Evolutionary conservation across 2,888 invertebrate species (phyloP), one percentile per base, ranked within the genome.

Genomic region (Lycocerus yunnanus): DNA sequence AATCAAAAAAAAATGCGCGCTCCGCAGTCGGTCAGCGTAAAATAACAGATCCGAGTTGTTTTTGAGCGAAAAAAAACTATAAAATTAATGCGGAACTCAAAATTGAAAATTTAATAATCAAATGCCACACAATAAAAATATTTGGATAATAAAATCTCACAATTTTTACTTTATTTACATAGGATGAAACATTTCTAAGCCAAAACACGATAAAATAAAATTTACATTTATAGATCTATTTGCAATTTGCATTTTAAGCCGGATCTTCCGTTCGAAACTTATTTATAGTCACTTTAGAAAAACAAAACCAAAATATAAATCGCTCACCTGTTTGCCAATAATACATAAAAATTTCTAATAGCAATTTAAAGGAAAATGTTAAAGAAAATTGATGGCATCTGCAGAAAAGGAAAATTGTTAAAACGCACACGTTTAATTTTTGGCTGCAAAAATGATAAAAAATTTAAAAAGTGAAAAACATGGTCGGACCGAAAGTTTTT

Each of bases 301-400:
- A 63, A 63, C 61, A 63, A 61, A 63, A 63, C 20, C 61, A 16
- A 63, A 63, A 63, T 63, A 63, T 63, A 63, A 63, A 63, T 63
- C 61, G 18, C 20, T 63, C 20, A 18, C 20, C 61, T 63, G 15
- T 20, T 43, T 43, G 14, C 61, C 15, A 63, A 63, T 43, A 43
- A 43, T 43, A 43, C 43, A 63, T 63, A 63, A 63, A 63, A 63
- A 63, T 63, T 63, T 63, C 61, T 63, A 63, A 63, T 63, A 63
- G 18, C 61, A 63, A 63, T 63, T n/a, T 18, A 5, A 63, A 63
- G n/a, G 20, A 20, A 63, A 14, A 63, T 63, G 16, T 18, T 3
- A 14, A 13, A 20, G 15, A 63, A 63, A 63, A 63, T 16, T 16
- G 15, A 60, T 63, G 13, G 13, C 11, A 63, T 20, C 20, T 63